Evolutionary conservation across 2,113 vertebrate genomes (phyloP).

Genomic region (Gasterosteus aculeatus): DNA sequence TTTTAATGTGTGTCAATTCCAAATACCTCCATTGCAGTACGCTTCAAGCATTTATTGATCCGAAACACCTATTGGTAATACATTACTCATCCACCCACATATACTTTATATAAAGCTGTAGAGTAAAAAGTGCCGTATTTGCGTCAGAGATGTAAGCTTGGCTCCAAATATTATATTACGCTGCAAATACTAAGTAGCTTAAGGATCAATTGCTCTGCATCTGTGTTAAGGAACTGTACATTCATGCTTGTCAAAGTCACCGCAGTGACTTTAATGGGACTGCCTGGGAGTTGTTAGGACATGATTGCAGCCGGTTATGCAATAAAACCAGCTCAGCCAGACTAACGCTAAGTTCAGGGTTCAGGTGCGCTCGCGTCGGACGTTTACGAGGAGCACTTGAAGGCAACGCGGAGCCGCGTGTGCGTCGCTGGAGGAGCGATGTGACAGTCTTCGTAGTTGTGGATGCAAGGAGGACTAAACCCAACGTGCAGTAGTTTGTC

Average conservation of each 20-base stretch:
- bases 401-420: constrained; percentile 57
- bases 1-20: neutral
- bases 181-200: neutral
- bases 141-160: neutral
- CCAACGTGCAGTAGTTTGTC: constrained; percentile 12
- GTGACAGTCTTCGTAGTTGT: constrained; percentile 29
- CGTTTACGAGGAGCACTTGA: constrained; percentile 54
- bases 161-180: neutral
- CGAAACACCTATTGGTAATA: neutral
- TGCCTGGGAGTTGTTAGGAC: neutral
- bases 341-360: neutral
- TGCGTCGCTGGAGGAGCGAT: constrained; percentile 38
- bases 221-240: neutral
- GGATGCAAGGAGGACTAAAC: constrained; percentile 42
- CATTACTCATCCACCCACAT: no score
- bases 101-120: neutral
- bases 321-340: neutral
- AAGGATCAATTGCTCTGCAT: neutral
- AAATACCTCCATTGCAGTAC: neutral
- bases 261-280: neutral
- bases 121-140: neutral
- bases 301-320: neutral
- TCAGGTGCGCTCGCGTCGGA: neutral
- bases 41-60: neutral
- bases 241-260: neutral